Conservation (phyloP, 2,797 vertebrate species). For the Gorsachius magnificus region DNA sequence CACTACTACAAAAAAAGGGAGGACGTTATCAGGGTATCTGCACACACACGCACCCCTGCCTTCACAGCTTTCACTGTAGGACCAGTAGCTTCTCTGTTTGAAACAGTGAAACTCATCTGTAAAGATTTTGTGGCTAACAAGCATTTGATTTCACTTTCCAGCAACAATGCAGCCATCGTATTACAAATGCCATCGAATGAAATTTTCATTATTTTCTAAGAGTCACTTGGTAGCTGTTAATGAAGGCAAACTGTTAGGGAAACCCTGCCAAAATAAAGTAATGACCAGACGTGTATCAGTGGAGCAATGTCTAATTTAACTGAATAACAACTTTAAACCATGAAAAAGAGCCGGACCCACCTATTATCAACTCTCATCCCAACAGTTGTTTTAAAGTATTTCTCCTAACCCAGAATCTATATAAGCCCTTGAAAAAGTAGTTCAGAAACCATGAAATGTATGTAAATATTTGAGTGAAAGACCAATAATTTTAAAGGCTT, state of each 20-base stretch:
- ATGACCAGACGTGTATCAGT: constrained; percentile 34
- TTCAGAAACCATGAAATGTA: neutral
- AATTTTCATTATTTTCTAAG: constrained; percentile 41
- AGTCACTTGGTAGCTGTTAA: constrained; percentile 45
- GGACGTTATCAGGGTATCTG: neutral
- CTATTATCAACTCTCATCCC: neutral
- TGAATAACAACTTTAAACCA: neutral
- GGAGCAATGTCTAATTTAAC: neutral
- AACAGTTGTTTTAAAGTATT: neutral
- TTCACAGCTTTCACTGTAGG: neutral
- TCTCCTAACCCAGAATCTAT: neutral
- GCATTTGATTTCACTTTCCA: constrained; percentile 37
- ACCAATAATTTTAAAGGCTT: neutral
- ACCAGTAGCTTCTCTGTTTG: neutral
- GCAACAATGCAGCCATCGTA: neutral
- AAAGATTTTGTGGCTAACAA: neutral
- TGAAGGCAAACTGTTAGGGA: constrained; percentile 1
- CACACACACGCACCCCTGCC: neutral
- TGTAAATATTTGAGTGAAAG: neutral
- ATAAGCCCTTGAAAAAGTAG: neutral
- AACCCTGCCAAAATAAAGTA: constrained; percentile 27
- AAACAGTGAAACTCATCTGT: neutral
- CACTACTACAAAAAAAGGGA: neutral
- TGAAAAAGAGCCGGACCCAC: neutral
- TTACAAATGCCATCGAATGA: constrained; percentile 9